Evolutionary conservation across 92 coral and sea anemone species (phyloP).

Genomic region (Desmophyllum pertusum): DNA sequence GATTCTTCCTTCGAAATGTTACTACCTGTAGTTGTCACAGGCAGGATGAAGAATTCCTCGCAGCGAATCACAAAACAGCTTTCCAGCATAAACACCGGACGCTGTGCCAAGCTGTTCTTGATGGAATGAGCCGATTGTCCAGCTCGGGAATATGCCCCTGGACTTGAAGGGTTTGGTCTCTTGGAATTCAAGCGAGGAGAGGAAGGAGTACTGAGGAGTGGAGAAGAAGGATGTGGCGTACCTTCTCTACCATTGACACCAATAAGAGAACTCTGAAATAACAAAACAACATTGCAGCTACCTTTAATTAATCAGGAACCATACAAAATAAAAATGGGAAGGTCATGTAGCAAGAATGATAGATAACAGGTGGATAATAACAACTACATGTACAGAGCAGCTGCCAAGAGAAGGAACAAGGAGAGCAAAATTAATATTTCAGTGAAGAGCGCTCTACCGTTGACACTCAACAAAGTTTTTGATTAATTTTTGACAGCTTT

Average conservation of each 20-base stretch:
- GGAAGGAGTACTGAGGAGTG: conserved; percentile 41
- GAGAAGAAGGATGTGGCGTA: conserved; percentile 43
- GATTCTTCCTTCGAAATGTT: conserved; percentile 45
- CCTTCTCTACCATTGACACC: conserved; percentile 42
- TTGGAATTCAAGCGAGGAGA: conserved; percentile 57
- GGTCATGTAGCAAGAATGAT: too few relatives aligned
- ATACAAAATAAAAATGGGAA: too few relatives aligned
- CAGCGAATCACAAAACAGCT: conserved; percentile 88
- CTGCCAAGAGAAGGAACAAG: too few relatives aligned
- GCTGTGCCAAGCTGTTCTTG: conserved; percentile 51
- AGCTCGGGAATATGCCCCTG: conserved; percentile 9
- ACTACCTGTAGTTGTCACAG: conserved; percentile 80
- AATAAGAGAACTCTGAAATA: conserved; percentile 24
- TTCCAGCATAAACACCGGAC: conserved; percentile 88
- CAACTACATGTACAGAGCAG: too few relatives aligned
- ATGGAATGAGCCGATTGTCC: conserved; percentile 55
- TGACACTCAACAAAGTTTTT: too few relatives aligned
- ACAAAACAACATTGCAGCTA: not conserved
- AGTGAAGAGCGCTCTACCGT: too few relatives aligned
- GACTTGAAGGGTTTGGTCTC: conserved; percentile 41
- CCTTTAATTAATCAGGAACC: too few relatives aligned
- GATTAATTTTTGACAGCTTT: too few relatives aligned
- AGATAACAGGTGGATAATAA: too few relatives aligned
- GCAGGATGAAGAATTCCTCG: conserved; percentile 88
- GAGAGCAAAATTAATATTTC: too few relatives aligned